phyloP scores from a whole-genome alignment of 2,113 vertebrate genomes.

The Melanerpes aurifrons region DNA sequence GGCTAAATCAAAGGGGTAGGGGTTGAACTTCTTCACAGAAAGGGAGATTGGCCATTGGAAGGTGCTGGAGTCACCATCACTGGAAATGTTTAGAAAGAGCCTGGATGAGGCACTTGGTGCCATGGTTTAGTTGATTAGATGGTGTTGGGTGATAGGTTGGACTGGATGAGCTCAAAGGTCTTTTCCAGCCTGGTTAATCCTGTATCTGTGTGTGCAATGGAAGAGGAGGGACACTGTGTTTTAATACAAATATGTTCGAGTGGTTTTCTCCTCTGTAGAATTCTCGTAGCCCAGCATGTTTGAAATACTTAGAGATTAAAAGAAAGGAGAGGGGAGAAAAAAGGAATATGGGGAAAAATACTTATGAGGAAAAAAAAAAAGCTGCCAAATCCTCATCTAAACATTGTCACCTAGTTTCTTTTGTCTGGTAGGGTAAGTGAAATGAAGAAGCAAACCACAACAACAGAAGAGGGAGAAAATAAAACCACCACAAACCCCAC shows the following conservation, averaged over 20 bases:
- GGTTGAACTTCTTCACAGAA: too few species aligned
- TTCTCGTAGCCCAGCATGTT: neutral
- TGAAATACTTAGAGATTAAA: neutral
- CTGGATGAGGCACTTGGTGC: too few species aligned
- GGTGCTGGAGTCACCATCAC: too few species aligned
- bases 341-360: neutral
- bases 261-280: neutral
- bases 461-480: neutral
- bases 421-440: slow-evolving; percentile 68
- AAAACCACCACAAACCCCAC: neutral
- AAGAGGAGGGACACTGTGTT: neutral
- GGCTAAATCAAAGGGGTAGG: too few species aligned
- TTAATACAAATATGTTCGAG: neutral
- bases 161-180: too few species aligned
- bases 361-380: neutral
- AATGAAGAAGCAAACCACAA: slow-evolving; percentile 52
- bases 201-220: neutral
- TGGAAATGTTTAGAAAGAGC: too few species aligned
- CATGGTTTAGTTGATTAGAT: too few species aligned
- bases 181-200: too few species aligned
- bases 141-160: too few species aligned
- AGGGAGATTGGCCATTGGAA: too few species aligned
- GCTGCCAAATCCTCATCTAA: slow-evolving; percentile 50
- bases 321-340: too few species aligned
- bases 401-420: slow-evolving; percentile 37